Conservation (phyloP, 2,113 vertebrate genomes). For the Eulacestoma nigropectus region DNA sequence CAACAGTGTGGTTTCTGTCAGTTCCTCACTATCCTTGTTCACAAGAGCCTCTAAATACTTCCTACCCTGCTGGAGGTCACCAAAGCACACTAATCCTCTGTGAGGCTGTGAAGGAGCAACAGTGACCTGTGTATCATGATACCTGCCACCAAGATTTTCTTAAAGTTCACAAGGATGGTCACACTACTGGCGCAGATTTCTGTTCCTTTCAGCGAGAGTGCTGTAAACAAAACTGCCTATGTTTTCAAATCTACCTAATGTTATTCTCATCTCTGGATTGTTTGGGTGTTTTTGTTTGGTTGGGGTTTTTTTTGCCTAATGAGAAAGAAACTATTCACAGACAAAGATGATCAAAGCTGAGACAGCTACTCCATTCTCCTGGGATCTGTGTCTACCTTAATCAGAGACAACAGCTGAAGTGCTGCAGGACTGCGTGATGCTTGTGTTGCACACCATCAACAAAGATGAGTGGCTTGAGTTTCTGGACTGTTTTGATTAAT, state of each 20-base stretch:
- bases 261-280: not conserved
- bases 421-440: not conserved
- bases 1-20: not conserved
- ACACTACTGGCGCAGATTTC: not conserved
- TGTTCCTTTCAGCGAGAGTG: not conserved
- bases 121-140: not conserved
- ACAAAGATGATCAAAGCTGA: not conserved
- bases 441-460: not conserved
- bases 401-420: not conserved
- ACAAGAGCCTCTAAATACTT: not conserved
- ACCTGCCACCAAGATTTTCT: not conserved
- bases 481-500: not conserved
- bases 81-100: not conserved
- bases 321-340: not conserved
- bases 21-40: not conserved
- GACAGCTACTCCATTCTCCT: not conserved
- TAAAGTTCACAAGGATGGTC: not conserved
- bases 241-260: not conserved
- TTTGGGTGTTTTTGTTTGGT: not conserved
- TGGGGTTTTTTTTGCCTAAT: not conserved
- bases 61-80: not conserved
- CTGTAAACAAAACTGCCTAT: not conserved
- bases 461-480: not conserved
- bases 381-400: not conserved
- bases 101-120: not conserved